These are phyloP conservation scores for Atta texana DNA, from an alignment of 1,140 invertebrate species.

Conservation along the genomic window DNA sequence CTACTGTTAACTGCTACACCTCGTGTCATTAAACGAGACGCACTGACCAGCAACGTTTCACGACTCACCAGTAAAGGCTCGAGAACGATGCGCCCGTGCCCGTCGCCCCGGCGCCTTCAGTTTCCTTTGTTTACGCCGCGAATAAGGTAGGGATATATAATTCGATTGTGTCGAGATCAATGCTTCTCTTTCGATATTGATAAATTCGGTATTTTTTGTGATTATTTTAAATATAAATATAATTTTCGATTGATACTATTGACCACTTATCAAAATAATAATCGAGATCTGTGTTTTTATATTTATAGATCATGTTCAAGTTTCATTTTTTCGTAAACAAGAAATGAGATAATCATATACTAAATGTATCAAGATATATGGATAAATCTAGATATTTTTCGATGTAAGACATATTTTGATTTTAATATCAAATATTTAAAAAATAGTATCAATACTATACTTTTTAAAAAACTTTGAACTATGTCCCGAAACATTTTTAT, in stretches of 20 bases:
- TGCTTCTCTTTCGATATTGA: neutral
- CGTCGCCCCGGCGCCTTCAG: conserved; percentile 48
- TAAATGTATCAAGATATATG: neutral
- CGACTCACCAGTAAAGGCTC: conserved; percentile 47
- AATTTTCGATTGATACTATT: neutral
- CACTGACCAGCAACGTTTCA: conserved; percentile 55
- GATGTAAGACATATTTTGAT: neutral
- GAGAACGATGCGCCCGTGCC: conserved; percentile 23
- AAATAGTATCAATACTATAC: neutral
- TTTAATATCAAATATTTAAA: neutral
- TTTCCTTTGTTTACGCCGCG: conserved; percentile 42
- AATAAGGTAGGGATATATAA: conserved; percentile 24
- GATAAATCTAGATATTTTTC: too few species aligned
- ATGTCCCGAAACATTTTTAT: neutral
- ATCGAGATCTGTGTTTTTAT: neutral
- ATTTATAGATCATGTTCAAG: neutral
- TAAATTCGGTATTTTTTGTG: neutral
- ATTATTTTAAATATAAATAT: neutral
- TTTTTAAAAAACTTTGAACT: neutral
- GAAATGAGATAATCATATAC: neutral
- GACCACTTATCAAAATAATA: neutral
- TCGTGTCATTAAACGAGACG: conserved; percentile 46
- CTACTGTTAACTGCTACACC: neutral
- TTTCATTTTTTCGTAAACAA: neutral
- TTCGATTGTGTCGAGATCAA: neutral